Evolutionary conservation across 1,140 invertebrate genomes (phyloP).

Genomic region (Heliconius himera): DNA sequence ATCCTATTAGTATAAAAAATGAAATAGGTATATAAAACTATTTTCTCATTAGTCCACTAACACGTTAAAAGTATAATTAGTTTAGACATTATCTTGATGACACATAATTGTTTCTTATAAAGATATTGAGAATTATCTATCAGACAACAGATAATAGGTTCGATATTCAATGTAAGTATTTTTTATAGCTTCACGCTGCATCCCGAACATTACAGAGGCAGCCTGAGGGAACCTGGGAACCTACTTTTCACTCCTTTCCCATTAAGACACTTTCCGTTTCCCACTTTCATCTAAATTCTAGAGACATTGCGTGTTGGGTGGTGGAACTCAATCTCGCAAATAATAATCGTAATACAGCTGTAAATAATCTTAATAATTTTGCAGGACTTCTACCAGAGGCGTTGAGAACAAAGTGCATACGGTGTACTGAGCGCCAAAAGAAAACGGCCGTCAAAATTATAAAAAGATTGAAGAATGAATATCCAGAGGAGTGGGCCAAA

Average conservation of each 20-base stretch:
- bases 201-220: too few species aligned
- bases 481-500: conserved; percentile 83
- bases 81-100: not conserved
- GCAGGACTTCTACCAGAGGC: conserved; percentile 85
- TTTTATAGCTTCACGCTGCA: too few species aligned
- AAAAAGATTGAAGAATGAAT: conserved; percentile 81
- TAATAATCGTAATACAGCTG: too few species aligned
- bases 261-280: too few species aligned
- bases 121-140: not conserved
- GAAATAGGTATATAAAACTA: not conserved
- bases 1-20: too few species aligned
- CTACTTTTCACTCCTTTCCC: too few species aligned
- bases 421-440: conserved; percentile 84
- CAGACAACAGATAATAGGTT: not conserved
- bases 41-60: conserved; percentile 1
- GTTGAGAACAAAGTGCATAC: conserved; percentile 83
- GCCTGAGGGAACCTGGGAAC: too few species aligned
- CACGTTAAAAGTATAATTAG: not conserved
- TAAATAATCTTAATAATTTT: not conserved
- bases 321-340: too few species aligned
- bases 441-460: conserved; percentile 80
- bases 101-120: not conserved
- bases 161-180: not conserved
- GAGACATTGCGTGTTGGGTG: too few species aligned
- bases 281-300: too few species aligned